phyloP scores from a whole-genome alignment of 2,888 invertebrate genomes.

The Proisotoma minuta region DNA sequence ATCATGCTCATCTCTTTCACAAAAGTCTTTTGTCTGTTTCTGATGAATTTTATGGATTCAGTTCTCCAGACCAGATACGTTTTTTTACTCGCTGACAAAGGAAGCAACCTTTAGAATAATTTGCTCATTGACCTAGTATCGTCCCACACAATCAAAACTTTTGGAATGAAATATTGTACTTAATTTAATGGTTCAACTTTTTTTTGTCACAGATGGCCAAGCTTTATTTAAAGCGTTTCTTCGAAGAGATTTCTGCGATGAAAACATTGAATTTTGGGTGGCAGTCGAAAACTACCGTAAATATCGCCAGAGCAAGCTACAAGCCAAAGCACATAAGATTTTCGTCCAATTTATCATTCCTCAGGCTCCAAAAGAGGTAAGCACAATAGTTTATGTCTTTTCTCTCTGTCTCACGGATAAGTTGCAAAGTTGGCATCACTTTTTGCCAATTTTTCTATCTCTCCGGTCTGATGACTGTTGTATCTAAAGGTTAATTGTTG shows the following conservation, averaged over 20 bases:
- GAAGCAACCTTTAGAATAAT: slow-evolving; percentile 17
- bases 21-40: too few species aligned
- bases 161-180: too few species aligned
- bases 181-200: slow-evolving; percentile 2
- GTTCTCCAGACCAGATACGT: too few species aligned
- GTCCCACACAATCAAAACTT: slow-evolving; percentile 7
- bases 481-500: not conserved
- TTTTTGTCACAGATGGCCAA: slow-evolving; percentile 53
- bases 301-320: slow-evolving; percentile 50
- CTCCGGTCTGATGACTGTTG: too few species aligned
- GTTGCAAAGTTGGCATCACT: not conserved
- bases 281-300: slow-evolving; percentile 57
- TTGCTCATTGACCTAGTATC: slow-evolving; percentile 24
- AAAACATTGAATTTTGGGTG: slow-evolving; percentile 59
- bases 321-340: slow-evolving; percentile 54
- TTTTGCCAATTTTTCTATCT: not conserved
- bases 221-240: slow-evolving; percentile 57
- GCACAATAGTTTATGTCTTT: not conserved
- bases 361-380: slow-evolving; percentile 56
- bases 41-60: too few species aligned
- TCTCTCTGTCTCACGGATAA: not conserved
- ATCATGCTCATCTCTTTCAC: too few species aligned
- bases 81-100: too few species aligned
- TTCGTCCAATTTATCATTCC: slow-evolving; percentile 56
- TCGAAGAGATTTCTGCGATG: slow-evolving; percentile 55